Conservation (phyloP, 2,888 invertebrate genomes). For the Ariolimax columbianus region DNA sequence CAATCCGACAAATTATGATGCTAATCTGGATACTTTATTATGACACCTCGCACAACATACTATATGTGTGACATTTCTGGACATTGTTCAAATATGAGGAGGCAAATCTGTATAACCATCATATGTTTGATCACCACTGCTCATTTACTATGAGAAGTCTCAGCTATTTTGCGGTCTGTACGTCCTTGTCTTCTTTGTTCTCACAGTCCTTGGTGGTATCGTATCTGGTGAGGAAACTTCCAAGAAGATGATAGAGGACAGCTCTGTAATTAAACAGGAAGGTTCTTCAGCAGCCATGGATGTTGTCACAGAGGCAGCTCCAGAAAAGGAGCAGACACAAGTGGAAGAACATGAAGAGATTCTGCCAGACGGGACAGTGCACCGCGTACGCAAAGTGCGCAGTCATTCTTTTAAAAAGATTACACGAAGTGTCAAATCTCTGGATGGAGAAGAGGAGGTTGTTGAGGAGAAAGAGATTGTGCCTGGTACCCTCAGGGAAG, state of each 20-base stretch:
- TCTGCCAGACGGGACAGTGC: constrained; percentile 72
- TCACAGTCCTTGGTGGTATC: constrained; percentile 67
- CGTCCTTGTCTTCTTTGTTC: constrained; percentile 31
- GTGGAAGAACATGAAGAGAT: constrained; percentile 68
- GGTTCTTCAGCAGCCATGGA: constrained; percentile 55
- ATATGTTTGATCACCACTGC: neutral
- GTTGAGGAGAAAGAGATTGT: constrained; percentile 63
- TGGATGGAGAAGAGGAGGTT: constrained; percentile 64
- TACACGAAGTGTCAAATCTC: constrained; percentile 59
- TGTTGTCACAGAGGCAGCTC: constrained; percentile 61
- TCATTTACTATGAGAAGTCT: neutral
- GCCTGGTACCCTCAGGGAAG: constrained; percentile 55
- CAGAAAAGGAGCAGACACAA: constrained; percentile 62
- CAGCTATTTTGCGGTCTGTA: neutral
- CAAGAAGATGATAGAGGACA: constrained; percentile 70
- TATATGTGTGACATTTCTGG: no score
- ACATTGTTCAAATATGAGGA: no score
- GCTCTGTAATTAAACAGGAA: constrained; percentile 64
- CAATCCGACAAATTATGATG: no score
- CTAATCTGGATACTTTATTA: no score
- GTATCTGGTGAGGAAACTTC: constrained; percentile 58
- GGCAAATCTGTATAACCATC: no score
- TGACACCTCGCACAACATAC: no score
- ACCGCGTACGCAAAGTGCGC: constrained; percentile 61
- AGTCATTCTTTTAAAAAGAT: constrained; percentile 66